phyloP scores from a whole-genome alignment of 2,888 invertebrate genomes.

The Macrophya annulata region DNA sequence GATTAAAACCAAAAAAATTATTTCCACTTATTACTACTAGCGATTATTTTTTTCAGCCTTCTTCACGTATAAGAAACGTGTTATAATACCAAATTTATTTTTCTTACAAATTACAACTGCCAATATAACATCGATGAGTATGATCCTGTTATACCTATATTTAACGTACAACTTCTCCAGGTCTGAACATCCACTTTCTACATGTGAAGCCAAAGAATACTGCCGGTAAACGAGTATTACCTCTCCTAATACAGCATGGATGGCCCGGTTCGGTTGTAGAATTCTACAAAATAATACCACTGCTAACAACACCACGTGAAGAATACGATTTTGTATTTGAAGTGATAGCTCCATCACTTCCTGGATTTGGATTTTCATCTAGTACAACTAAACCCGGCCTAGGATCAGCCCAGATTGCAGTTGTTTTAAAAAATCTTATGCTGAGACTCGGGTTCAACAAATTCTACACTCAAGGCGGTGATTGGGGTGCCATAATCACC shows the following conservation, averaged over 20 bases:
- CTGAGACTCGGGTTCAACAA: slow-evolving; percentile 84
- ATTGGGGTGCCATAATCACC: slow-evolving; percentile 89
- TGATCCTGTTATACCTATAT: not conserved
- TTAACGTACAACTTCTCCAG: slow-evolving; percentile 67
- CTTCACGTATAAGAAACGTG: not conserved
- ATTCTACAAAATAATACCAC: slow-evolving; percentile 89
- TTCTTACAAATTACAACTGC: not conserved
- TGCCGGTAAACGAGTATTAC: slow-evolving; percentile 79
- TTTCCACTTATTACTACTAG: too few species aligned
- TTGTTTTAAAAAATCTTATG: slow-evolving; percentile 87
- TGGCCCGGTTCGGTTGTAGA: slow-evolving; percentile 96
- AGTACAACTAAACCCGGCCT: slow-evolving; percentile 84
- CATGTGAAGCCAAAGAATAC: slow-evolving; percentile 82
- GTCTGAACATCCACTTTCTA: slow-evolving; percentile 85
- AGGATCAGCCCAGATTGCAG: slow-evolving; percentile 82
- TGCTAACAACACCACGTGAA: slow-evolving; percentile 82
- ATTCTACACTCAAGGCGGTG: slow-evolving; percentile 90
- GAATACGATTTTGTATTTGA: slow-evolving; percentile 85
- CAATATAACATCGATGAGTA: not conserved
- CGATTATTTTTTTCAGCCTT: too few species aligned
- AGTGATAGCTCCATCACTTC: slow-evolving; percentile 80
- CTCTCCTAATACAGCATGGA: slow-evolving; percentile 90
- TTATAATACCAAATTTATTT: too few species aligned
- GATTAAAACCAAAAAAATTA: not conserved
- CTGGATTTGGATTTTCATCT: slow-evolving; percentile 81